Evolutionary conservation across 64 coral and sea anemone species (phyloP).

Genomic region (Cladopsammia gracilis): DNA sequence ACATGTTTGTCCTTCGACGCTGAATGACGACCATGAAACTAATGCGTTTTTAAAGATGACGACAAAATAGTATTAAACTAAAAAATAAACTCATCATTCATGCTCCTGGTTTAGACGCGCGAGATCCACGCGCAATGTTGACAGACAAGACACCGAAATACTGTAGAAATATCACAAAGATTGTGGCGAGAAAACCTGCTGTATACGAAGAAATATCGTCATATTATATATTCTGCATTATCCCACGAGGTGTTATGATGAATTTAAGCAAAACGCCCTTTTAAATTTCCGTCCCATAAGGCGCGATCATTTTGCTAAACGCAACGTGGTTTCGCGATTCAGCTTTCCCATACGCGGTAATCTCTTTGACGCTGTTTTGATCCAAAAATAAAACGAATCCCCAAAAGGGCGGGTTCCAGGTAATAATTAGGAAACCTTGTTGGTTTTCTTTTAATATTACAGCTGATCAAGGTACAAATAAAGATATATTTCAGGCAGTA

Average conservation of each 20-base stretch:
- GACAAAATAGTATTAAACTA: neutral
- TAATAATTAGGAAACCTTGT: too few relatives aligned
- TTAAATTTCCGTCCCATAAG: neutral
- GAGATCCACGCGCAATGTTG: too few relatives aligned
- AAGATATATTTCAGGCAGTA: too few relatives aligned
- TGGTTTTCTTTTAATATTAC: too few relatives aligned
- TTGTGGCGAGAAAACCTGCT: too few relatives aligned
- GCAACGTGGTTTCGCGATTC: neutral
- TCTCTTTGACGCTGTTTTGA: neutral
- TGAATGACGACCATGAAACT: neutral
- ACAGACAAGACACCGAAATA: too few relatives aligned
- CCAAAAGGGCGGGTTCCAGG: neutral
- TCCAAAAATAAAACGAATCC: neutral
- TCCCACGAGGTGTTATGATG: too few relatives aligned
- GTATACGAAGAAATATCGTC: too few relatives aligned
- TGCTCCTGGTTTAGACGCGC: neutral
- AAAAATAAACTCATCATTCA: neutral
- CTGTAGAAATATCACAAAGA: too few relatives aligned
- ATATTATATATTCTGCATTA: too few relatives aligned
- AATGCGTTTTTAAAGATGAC: conserved; percentile 32
- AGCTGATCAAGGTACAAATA: too few relatives aligned
- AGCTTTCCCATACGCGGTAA: neutral
- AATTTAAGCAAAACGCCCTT: neutral
- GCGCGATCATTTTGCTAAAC: neutral
- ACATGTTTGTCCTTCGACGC: neutral